Base-by-base conservation (phyloP, 2,797 vertebrate species). In the Tinamus major region DNA sequence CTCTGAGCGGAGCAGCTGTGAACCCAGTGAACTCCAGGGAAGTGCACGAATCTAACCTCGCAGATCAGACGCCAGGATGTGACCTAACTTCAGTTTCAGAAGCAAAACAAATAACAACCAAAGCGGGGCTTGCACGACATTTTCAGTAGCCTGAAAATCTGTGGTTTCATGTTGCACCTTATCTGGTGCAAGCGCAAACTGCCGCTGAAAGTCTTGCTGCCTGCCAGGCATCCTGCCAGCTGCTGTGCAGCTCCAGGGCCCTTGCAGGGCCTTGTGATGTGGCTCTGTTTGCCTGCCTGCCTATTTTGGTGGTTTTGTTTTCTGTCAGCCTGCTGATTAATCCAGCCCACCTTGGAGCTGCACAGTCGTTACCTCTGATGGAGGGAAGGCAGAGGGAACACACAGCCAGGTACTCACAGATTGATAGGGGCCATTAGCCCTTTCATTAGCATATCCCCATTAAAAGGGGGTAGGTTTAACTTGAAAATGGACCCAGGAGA, bases 1-100 rank as follows among this genome's bases (percentile, higher is more conserved):
- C 55, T 61, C 85, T 42, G 88, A 88, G 70, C 71, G 10, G 85
- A 92, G 82, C 91, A 91, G 91, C 96, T 91, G 91, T 51, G 91
- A 96, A 91, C 92, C 46, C 81, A 21, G 64, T 49, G 93, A 95
- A 89, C 94, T 86, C n/a, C 62, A 44, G 41, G 79, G 35, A 93
- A 87, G 85, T 27, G 51, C 77, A 24, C 24, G 49, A 80, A 76
- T 86, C 77, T 76, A 67, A 23, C 68, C 8, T 11, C 59, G 77
- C 70, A 76, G 55, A 84, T 42, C 77, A 63, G 85, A 72, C 76
- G 55, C 62, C 82, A 80, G 67, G 82, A 86, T 86, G 85, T 63
- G 89, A 90, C 87, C 91, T 67, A 89, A 90, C 91, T 93, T 81
- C 70, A 31, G 65, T 42, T 94, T 83, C 79, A 84, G 90, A 44